phyloP scores from a whole-genome alignment of 2,797 vertebrate genomes.

The Echeneis naucrates region DNA sequence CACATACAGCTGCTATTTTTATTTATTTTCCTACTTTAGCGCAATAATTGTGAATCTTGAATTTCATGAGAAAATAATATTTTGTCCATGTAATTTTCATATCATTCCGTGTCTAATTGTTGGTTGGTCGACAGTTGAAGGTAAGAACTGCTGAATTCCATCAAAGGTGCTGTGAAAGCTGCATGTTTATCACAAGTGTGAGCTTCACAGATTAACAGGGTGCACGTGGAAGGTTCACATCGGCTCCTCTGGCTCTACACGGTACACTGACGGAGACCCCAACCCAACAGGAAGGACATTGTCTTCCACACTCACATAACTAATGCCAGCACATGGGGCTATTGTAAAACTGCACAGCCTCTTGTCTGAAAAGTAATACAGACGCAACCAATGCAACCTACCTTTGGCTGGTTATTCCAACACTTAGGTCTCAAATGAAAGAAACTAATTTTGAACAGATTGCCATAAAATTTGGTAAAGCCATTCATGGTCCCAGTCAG shows the following conservation, averaged over 20 bases:
- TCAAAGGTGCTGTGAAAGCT: conserved; percentile 43
- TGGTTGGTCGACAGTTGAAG: background rate
- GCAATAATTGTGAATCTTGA: no score
- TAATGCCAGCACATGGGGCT: conserved; percentile 9
- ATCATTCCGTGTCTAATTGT: no score
- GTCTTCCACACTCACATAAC: conserved; percentile 25
- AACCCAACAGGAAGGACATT: background rate
- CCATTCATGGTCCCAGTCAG: background rate
- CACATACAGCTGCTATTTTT: no score
- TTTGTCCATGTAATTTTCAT: no score
- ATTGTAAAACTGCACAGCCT: conserved; percentile 25
- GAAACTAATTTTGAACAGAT: background rate
- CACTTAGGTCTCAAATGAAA: background rate
- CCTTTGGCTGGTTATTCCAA: background rate
- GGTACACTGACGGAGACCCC: background rate
- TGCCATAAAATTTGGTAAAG: background rate
- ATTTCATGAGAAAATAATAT: no score
- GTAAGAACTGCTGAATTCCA: background rate
- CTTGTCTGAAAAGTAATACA: conserved; percentile 13
- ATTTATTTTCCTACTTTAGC: no score
- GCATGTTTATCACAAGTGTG: conserved; percentile 38
- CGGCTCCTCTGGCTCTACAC: background rate
- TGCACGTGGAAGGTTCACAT: background rate
- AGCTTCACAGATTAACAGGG: conserved; percentile 25
- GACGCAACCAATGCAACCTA: background rate